Evolutionary conservation across 1,140 invertebrate genomes (phyloP).

Genomic region (Megathymus violae): DNA sequence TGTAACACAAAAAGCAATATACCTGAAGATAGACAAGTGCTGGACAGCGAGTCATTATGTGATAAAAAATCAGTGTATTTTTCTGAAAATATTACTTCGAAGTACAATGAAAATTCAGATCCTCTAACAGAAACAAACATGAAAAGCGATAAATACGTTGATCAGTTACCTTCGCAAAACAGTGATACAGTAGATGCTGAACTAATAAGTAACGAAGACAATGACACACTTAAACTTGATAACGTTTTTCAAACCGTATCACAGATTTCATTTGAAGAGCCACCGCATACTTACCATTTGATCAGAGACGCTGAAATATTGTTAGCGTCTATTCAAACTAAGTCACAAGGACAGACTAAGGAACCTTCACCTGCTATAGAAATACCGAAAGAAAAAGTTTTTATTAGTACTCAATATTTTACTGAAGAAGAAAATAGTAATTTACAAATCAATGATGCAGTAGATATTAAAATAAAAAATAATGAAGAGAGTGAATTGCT

Average conservation of each 20-base stretch:
- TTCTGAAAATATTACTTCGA: background rate
- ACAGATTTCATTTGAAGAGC: conserved; percentile 34
- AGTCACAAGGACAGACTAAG: conserved; percentile 17
- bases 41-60: background rate
- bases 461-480: background rate
- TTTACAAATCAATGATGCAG: conserved; percentile 16
- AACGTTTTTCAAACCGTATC: background rate
- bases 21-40: background rate
- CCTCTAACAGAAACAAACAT: background rate
- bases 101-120: background rate
- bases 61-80: background rate
- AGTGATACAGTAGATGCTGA: background rate
- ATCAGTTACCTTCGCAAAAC: background rate
- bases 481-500: background rate
- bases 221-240: background rate
- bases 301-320: conserved; percentile 53
- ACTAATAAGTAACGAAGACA: background rate
- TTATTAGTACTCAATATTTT: background rate
- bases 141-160: too few relatives aligned
- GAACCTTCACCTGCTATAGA: conserved; percentile 16
- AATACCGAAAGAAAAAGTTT: background rate
- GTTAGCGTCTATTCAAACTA: conserved; percentile 30
- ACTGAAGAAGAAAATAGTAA: background rate
- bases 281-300: conserved; percentile 49
- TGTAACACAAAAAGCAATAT: background rate